Evolutionary conservation across 2,797 vertebrate genomes (phyloP).

Genomic region (Gymnodraco acuticeps): DNA sequence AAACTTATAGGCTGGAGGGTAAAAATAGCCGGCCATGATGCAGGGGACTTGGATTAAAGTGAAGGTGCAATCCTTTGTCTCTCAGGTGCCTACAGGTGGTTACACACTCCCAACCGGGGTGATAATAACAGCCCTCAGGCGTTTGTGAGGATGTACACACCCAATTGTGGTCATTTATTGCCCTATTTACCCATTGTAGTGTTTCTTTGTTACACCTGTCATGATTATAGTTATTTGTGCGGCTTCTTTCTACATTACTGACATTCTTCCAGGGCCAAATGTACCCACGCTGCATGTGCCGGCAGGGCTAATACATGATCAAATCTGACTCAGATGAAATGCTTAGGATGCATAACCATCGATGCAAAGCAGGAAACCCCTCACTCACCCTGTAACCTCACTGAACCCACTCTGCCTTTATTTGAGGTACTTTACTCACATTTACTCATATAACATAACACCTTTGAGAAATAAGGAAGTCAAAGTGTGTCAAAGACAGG

Average conservation of each 20-base stretch:
- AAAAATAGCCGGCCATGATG: constrained; percentile 78
- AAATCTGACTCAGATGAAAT: not conserved
- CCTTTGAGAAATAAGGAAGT: not conserved
- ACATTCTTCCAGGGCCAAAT: constrained; percentile 13
- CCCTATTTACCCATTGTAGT: not conserved
- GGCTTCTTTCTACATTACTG: not conserved
- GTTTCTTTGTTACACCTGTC: constrained; percentile 33
- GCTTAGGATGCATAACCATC: constrained; percentile 7
- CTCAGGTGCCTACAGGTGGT: constrained; percentile 66
- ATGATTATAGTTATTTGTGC: constrained; percentile 7
- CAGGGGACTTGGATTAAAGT: constrained; percentile 77
- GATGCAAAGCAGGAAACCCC: not conserved
- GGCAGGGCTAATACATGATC: constrained; percentile 4
- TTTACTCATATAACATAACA: not conserved
- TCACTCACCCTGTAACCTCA: constrained; percentile 8
- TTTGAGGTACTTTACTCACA: too few relatives aligned
- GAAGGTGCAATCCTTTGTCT: constrained; percentile 72
- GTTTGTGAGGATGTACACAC: constrained; percentile 15
- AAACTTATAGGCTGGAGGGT: constrained; percentile 70
- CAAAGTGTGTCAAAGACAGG: not conserved
- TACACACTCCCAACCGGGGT: constrained; percentile 27
- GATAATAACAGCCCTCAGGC: constrained; percentile 11
- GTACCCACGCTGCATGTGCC: constrained; percentile 9
- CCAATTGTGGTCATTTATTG: not conserved
- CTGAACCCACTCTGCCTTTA: not conserved